These are phyloP conservation scores for Apocheima hispidaria DNA, from an alignment of 2,888 invertebrate species.

Conservation along the genomic window DNA sequence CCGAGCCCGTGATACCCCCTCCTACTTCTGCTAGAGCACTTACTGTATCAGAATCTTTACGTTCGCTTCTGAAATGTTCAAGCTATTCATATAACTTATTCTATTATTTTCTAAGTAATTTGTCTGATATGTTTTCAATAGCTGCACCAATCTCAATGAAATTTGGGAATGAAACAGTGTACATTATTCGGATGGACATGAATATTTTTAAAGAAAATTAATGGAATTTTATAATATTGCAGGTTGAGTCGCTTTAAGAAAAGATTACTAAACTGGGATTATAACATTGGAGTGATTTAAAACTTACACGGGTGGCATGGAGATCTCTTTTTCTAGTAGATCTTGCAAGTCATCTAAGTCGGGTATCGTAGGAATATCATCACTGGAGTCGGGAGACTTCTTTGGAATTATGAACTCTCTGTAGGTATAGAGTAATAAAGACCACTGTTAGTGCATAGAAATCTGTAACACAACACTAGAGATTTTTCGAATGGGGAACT, in stretches of 20 bases:
- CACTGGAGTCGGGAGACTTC: constrained; percentile 74
- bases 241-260: neutral
- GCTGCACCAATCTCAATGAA: too few relatives aligned
- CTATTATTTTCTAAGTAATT: too few relatives aligned
- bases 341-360: constrained; percentile 81
- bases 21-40: constrained; percentile 74
- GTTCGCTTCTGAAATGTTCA: constrained; percentile 56
- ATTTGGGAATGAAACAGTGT: too few relatives aligned
- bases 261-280: neutral
- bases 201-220: too few relatives aligned
- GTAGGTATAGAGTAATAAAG: too few relatives aligned
- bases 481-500: too few relatives aligned
- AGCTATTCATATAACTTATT: neutral
- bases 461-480: too few relatives aligned
- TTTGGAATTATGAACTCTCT: constrained; percentile 79
- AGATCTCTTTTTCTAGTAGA: constrained; percentile 77
- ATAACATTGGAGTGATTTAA: neutral
- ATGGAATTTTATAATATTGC: too few relatives aligned
- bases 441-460: too few relatives aligned
- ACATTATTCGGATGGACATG: too few relatives aligned
- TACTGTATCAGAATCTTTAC: constrained; percentile 73
- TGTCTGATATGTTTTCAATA: too few relatives aligned
- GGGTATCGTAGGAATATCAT: constrained; percentile 83
- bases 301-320: constrained; percentile 71
- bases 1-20: constrained; percentile 65